Conservation (phyloP, 2,888 invertebrate species). For the Drosophila anomelani region DNA sequence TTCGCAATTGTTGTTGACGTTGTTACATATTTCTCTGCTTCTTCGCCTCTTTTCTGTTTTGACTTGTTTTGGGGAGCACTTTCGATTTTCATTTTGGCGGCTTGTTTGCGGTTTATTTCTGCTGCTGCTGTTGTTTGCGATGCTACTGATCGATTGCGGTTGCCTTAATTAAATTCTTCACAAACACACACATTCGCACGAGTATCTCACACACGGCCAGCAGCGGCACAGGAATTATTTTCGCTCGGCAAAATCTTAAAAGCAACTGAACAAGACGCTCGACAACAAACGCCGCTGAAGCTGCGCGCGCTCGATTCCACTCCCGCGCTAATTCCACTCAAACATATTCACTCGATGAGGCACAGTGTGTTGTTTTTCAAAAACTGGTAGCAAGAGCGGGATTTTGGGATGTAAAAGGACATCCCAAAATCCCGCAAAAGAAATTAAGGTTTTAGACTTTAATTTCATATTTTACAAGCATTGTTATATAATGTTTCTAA, state of each 20-base stretch:
- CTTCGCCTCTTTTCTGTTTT: slow-evolving; percentile 31
- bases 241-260: slow-evolving; percentile 82
- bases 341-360: slow-evolving; percentile 24
- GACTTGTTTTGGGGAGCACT: slow-evolving; percentile 57
- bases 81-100: slow-evolving; percentile 63
- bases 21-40: slow-evolving; percentile 57
- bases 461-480: background rate
- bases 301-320: slow-evolving; percentile 47
- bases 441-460: background rate
- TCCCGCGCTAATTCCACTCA: slow-evolving; percentile 16
- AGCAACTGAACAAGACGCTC: slow-evolving; percentile 76
- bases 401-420: background rate
- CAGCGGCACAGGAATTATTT: slow-evolving; percentile 65
- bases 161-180: slow-evolving; percentile 55
- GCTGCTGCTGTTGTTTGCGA: slow-evolving; percentile 34
- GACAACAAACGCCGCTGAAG: slow-evolving; percentile 67
- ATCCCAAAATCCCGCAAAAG: too few species aligned
- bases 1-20: slow-evolving; percentile 66
- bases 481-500: background rate
- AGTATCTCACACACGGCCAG: slow-evolving; percentile 49
- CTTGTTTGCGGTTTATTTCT: slow-evolving; percentile 44
- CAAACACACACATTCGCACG: slow-evolving; percentile 30
- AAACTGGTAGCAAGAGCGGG: background rate
- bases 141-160: slow-evolving; percentile 50
- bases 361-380: background rate